Conservation (phyloP, 1,140 invertebrate species). For the Diorhabda carinulata region DNA sequence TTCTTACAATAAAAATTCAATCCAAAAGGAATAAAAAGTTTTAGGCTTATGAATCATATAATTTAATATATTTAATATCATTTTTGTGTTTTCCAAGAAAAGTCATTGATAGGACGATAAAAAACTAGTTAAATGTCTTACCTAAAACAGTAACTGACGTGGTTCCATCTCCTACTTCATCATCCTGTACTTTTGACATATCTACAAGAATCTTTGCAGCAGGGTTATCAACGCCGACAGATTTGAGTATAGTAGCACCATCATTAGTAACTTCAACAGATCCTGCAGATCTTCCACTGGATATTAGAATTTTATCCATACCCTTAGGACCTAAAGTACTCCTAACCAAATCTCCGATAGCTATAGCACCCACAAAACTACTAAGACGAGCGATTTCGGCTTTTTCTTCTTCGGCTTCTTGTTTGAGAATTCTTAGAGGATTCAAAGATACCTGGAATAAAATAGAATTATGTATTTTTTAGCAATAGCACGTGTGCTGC, state of each 20-base stretch:
- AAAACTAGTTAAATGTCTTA: constrained; percentile 39
- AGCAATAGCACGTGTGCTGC: neutral
- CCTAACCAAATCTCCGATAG: constrained; percentile 97
- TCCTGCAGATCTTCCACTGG: constrained; percentile 74
- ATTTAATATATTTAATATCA: no score
- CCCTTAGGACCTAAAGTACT: constrained; percentile 98
- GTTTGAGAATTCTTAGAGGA: constrained; percentile 89
- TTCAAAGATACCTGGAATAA: constrained; percentile 79
- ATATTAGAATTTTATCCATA: constrained; percentile 99
- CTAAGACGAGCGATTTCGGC: constrained; percentile 93
- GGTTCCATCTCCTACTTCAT: constrained; percentile 99
- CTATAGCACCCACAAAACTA: constrained; percentile 96
- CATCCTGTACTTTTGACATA: constrained; percentile 97
- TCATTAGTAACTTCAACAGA: constrained; percentile 97
- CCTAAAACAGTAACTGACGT: constrained; percentile 96
- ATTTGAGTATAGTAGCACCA: constrained; percentile 96
- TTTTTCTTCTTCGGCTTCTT: constrained; percentile 96
- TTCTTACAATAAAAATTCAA: no score
- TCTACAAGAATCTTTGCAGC: constrained; percentile 98
- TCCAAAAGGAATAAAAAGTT: no score
- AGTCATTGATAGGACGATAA: neutral
- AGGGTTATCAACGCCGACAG: constrained; percentile 97
- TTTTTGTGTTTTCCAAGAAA: no score
- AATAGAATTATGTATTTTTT: neutral
- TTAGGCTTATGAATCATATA: no score